Conservation (phyloP, 2,113 vertebrate species). For the Carlito syrichta region DNA sequence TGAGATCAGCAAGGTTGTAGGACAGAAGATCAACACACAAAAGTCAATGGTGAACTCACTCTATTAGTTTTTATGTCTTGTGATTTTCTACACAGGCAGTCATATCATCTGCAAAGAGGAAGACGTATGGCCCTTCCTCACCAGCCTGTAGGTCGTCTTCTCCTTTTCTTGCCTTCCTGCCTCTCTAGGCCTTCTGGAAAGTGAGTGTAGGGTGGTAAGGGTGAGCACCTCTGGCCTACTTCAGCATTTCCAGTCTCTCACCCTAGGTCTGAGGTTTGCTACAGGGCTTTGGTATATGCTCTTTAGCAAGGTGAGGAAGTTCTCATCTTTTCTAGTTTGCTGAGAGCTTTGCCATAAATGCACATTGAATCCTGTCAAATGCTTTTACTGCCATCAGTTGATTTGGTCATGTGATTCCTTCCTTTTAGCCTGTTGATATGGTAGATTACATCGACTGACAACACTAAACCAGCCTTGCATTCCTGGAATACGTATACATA, state of each 20-base stretch:
- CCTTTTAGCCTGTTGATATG: fast-evolving
- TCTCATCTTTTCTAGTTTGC: neutral
- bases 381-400: neutral
- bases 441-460: neutral
- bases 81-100: neutral
- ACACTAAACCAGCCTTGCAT: neutral
- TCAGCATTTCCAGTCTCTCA: neutral
- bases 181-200: fast-evolving
- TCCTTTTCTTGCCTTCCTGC: no score
- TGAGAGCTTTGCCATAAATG: neutral
- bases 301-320: no score
- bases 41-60: fast-evolving
- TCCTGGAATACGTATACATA: neutral
- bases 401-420: neutral
- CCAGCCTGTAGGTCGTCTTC: fast-evolving
- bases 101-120: fast-evolving
- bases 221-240: neutral
- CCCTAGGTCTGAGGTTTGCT: fast-evolving
- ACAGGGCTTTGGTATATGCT: no score
- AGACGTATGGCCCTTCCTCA: fast-evolving
- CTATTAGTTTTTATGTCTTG: no score
- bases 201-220: fast-evolving
- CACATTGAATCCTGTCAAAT: no score
- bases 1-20: neutral
- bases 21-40: fast-evolving